Evolutionary conservation across 2,797 vertebrate species (phyloP), one percentile per base, ranked within the genome.

Genomic region (Pogonophryne albipinna): DNA sequence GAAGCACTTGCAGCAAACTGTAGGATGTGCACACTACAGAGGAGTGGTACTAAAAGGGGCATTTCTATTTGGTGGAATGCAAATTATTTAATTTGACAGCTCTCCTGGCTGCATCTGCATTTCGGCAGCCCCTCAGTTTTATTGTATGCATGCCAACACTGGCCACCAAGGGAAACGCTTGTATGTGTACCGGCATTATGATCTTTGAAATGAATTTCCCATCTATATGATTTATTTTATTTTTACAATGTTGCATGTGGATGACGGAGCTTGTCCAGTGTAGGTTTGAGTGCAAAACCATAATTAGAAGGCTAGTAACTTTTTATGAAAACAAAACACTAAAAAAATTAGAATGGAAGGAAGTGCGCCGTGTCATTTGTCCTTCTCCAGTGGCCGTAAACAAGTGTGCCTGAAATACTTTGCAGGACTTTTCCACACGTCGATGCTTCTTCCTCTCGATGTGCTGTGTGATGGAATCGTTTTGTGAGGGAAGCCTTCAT

Each of bases 341-440:
- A 88, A 90, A 90, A 79, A 81, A 76, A 66, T 73, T 74, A 85
- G 77, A 69, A 79, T 90, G 79, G 73, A 78, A 85, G 80, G 72
- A 82, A 81, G 71, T 61, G 72, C 79, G 84, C 88, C 77, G 45
- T 87, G 79, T 89, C 79, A 72, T 89, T 85, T 85, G 82, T 91
- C 89, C 82, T 89, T 91, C 83, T 81, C 66, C 74, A 84, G 88
- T 89, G 83, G 88, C 88, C 44, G 81, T 83, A 71, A 86, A 92
- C 81, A 81, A 86, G 88, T 91, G 93, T 94, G 93, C 93, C 93
- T 93, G 86, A 89, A 89, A 89, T 82, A 83, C 89, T 89, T 86
- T 76, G 66, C 78, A 67, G 85, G 78, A 73, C 70, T 66, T 80
- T 72, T 86, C 80, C 80, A 79, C 71, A 71, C 61, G 12, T 70